Evolutionary conservation across 2,888 invertebrate genomes (phyloP).

Genomic region (Baccha elongata): DNA sequence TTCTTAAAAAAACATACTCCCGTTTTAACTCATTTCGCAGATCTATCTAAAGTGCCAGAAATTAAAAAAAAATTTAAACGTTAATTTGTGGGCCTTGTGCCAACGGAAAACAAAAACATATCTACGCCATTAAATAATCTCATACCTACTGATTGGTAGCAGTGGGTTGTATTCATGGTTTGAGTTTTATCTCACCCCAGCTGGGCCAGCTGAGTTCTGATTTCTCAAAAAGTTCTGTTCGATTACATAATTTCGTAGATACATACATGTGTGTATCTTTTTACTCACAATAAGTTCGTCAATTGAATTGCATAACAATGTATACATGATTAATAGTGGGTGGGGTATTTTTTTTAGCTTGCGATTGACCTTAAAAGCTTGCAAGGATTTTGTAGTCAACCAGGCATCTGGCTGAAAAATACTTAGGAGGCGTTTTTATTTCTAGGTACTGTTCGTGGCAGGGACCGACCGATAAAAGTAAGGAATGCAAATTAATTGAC

Average conservation of each 20-base stretch:
- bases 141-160: constrained; percentile 1
- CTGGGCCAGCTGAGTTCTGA: constrained; percentile 11
- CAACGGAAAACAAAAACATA: constrained; percentile 53
- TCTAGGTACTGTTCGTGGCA: background rate
- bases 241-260: constrained; percentile 25
- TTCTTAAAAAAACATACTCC: background rate
- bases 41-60: constrained; percentile 55
- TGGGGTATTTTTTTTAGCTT: constrained; percentile 34
- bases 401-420: constrained; percentile 10
- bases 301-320: constrained; percentile 57
- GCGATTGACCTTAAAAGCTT: constrained; percentile 38
- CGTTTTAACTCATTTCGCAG: constrained; percentile 20
- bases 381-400: constrained; percentile 26
- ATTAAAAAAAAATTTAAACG: constrained; percentile 54
- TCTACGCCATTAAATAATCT: constrained; percentile 53
- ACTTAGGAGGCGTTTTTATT: background rate
- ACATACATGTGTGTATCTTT: constrained; percentile 18
- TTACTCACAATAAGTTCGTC: constrained; percentile 54
- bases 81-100: constrained; percentile 53
- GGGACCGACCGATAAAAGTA: background rate
- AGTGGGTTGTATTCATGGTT: constrained; percentile 6
- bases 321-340: constrained; percentile 29
- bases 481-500: background rate
- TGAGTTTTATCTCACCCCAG: constrained; percentile 20
- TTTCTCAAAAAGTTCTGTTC: constrained; percentile 28